A percentile compares a stretch with the other conserved stretches of the same genome.
These are phyloP conservation scores for Forbesichthys papilliferus DNA, from an alignment of 2,113 vertebrate species.

Conservation along the genomic window DNA sequence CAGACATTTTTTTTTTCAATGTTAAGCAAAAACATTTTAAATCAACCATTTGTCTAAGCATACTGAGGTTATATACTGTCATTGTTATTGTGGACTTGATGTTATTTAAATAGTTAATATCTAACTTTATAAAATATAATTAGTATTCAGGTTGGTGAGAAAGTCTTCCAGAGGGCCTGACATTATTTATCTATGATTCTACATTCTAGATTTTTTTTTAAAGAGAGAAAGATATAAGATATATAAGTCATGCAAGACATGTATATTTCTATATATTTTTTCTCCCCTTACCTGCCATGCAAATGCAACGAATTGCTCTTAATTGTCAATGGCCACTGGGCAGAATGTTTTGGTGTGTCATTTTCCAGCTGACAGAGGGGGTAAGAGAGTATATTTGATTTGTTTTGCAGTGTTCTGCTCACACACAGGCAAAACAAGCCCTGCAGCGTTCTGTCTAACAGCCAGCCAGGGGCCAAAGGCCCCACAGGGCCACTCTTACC, in stretches of 20 bases:
- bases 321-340: slow-evolving; percentile 77
- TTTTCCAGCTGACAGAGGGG: slow-evolving; percentile 59
- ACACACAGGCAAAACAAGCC: slow-evolving; percentile 68
- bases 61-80: slow-evolving; percentile 7
- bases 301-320: slow-evolving; percentile 71
- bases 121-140: slow-evolving; percentile 18
- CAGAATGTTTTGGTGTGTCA: slow-evolving; percentile 68
- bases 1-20: slow-evolving; percentile 20
- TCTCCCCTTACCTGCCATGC: slow-evolving; percentile 48
- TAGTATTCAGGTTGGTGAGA: slow-evolving; percentile 20
- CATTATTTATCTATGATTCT: slow-evolving; percentile 22
- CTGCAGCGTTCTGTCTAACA: slow-evolving; percentile 65
- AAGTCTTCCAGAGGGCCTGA: slow-evolving; percentile 14
- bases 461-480: slow-evolving; percentile 60
- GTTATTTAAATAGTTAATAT: slow-evolving; percentile 15
- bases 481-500: slow-evolving; percentile 61
- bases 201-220: slow-evolving; percentile 8
- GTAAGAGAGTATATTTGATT: slow-evolving; percentile 54
- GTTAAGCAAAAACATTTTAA: slow-evolving; percentile 47
- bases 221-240: slow-evolving; percentile 19
- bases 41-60: slow-evolving; percentile 31
- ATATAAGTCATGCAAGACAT: slow-evolving; percentile 35
- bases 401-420: slow-evolving; percentile 68
- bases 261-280: slow-evolving; percentile 47
- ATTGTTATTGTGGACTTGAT: neutral